Base-by-base conservation (phyloP, 2,797 vertebrate species). In the Alectoris magna region DNA sequence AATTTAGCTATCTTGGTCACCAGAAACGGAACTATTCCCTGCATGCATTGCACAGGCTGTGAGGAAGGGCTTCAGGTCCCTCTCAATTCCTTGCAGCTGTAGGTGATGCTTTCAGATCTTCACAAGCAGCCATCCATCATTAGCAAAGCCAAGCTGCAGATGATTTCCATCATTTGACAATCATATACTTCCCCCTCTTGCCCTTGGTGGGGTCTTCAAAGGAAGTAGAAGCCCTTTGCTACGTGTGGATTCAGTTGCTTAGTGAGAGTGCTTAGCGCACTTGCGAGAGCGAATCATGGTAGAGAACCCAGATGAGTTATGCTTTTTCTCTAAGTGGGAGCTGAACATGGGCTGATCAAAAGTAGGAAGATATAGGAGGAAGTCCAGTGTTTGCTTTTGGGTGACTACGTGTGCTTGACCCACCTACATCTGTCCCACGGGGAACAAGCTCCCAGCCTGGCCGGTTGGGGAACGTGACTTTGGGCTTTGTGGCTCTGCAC, bases 121-220 rank as follows among this genome's bases (percentile, higher is more conserved):
- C 17, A 7, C 6, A 11, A 60, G 56, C 76, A 68, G 38, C 95
- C 67, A 95, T 96, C 89, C 78, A 90, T 97, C 97, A 96, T 90
- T 59, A 95, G 29, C 87, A 95, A 96, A 96, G 96, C 94, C 96
- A 92, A 77, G 75, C 22, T 71, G 7, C 81, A 91, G 91, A 92
- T 72, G 81, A 91, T 87, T 96, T 82, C 84, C 72, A 92, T 96
- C 87, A 92, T 90, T 95, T 97, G 86, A 69, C 85, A 68, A 74
- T 93, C 87, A 89, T 44, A 19, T 27, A 10, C 64, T 82, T 78
- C 88, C 68, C 74, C 43, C 22, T 13, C 18, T 80, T 14, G 69
- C 62, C 82, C 56, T 78, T 76, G 75, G 7, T 17, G 51, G 63
- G 44, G 43, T 81, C 36, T 79, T 39, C 75, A 59, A 43, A 41